These are phyloP conservation scores for Epinotia brunnichana DNA, from an alignment of 2,888 invertebrate species.

Conservation along the genomic window DNA sequence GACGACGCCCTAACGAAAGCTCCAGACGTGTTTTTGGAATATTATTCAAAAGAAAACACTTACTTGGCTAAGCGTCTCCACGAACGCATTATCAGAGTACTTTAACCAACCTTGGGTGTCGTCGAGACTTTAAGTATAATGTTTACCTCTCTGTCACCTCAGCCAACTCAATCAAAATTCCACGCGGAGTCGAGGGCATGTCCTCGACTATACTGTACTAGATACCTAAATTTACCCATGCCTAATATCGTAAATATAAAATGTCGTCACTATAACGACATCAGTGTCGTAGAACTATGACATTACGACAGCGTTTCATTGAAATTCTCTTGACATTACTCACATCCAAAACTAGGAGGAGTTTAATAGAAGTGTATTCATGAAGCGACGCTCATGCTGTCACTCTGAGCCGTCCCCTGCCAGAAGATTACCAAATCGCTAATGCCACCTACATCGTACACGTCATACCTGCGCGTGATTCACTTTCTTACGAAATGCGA, in stretches of 20 bases:
- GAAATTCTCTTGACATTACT: conserved; percentile 12
- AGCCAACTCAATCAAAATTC: no score
- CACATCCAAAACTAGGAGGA: conserved; percentile 8
- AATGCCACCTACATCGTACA: conserved; percentile 37
- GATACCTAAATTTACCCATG: no score
- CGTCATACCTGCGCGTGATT: conserved; percentile 23
- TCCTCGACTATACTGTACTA: neutral
- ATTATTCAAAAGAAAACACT: no score
- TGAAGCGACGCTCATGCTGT: conserved; percentile 11
- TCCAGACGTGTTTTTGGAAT: no score
- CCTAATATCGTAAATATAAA: neutral
- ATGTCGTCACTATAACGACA: neutral
- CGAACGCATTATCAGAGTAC: no score
- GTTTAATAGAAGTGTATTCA: conserved; percentile 33
- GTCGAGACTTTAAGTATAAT: no score
- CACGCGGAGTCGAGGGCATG: neutral
- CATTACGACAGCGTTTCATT: conserved; percentile 14
- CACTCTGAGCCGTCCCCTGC: conserved; percentile 13
- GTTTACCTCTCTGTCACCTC: no score
- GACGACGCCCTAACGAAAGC: no score
- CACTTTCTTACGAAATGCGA: conserved; percentile 35
- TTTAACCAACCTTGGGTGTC: no score
- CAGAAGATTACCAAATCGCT: conserved; percentile 13
- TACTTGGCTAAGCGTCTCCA: no score
- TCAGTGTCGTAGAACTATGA: neutral